Conservation (phyloP, 2,888 invertebrate genomes). For the Drosophila formosana region DNA sequence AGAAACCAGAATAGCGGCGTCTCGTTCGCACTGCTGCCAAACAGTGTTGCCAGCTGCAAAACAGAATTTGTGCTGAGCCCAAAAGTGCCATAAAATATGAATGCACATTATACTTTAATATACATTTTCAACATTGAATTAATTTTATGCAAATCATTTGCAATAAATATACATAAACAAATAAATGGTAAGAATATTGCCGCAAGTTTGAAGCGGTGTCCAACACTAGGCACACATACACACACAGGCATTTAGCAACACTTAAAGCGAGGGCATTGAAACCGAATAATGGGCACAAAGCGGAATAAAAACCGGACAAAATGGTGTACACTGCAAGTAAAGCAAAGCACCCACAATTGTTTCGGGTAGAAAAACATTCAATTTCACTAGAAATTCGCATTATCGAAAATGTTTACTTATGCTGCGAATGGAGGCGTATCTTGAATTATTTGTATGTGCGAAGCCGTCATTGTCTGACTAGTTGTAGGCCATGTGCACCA, state of each 20-base stretch:
- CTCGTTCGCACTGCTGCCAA: conserved; percentile 55
- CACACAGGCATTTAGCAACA: conserved; percentile 48
- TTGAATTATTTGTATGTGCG: conserved; percentile 35
- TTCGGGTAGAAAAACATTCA: conserved; percentile 10
- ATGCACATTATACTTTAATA: neutral
- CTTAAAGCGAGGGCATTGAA: conserved; percentile 70
- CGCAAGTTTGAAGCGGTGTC: conserved; percentile 1
- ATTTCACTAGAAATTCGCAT: conserved; percentile 25
- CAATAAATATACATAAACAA: conserved; percentile 10
- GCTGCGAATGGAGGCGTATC: conserved; percentile 12
- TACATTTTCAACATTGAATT: neutral
- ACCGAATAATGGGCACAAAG: conserved; percentile 67
- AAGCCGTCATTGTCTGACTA: conserved; percentile 45
- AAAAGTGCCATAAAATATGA: conserved; percentile 17
- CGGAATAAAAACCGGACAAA: conserved; percentile 76
- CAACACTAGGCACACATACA: conserved; percentile 42
- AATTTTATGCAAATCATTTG: neutral
- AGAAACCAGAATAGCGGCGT: conserved; percentile 52
- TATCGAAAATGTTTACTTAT: neutral
- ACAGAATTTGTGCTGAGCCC: neutral
- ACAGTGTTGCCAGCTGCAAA: conserved; percentile 58
- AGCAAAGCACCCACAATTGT: conserved; percentile 30
- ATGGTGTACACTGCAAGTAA: conserved; percentile 67
- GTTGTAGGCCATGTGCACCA: conserved; percentile 74
- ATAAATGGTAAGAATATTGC: conserved; percentile 5